These are phyloP conservation scores for Petrolisthes cinctipes DNA, from an alignment of 2,888 invertebrate species.

Conservation along the genomic window DNA sequence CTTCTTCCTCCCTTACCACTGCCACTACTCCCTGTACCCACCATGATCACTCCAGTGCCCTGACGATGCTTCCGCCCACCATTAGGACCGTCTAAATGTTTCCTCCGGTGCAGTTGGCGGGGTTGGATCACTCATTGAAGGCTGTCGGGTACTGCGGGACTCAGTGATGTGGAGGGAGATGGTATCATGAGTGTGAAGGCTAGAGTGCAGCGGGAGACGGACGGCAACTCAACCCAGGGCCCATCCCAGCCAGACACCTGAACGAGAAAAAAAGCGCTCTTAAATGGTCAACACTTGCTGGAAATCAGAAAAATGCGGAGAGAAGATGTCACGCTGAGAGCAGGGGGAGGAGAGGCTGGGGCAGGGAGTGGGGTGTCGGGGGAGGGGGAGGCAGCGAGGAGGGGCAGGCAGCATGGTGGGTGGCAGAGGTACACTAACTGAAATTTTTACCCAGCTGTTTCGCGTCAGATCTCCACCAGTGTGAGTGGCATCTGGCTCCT, in stretches of 20 bases:
- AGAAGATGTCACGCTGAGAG: conserved; percentile 59
- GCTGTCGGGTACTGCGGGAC: conserved; percentile 2
- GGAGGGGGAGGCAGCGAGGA: conserved; percentile 20
- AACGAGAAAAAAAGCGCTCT: conserved; percentile 33
- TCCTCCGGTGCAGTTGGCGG: conserved; percentile 3
- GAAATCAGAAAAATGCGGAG: conserved; percentile 58
- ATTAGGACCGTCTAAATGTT: background rate
- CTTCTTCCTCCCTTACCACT: background rate
- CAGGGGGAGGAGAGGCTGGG: conserved; percentile 13
- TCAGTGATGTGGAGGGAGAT: background rate
- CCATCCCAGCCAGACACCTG: background rate
- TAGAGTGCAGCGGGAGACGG: background rate
- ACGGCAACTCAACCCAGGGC: background rate
- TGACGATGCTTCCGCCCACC: conserved; percentile 2
- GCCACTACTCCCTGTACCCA: background rate
- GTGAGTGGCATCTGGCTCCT: background rate
- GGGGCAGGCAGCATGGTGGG: conserved; percentile 14
- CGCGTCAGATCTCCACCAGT: background rate
- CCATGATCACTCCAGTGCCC: background rate
- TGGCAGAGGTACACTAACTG: conserved; percentile 40
- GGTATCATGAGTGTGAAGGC: background rate
- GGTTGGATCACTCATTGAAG: background rate
- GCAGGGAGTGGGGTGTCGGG: conserved; percentile 17
- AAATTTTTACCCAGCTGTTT: background rate
- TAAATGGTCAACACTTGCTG: conserved; percentile 57